Percentiles rank a stretch among this genome's conserved stretches.
These are phyloP conservation scores for Scophthalmus maximus DNA, from an alignment of 2,113 vertebrate species.

Conservation along the genomic window DNA sequence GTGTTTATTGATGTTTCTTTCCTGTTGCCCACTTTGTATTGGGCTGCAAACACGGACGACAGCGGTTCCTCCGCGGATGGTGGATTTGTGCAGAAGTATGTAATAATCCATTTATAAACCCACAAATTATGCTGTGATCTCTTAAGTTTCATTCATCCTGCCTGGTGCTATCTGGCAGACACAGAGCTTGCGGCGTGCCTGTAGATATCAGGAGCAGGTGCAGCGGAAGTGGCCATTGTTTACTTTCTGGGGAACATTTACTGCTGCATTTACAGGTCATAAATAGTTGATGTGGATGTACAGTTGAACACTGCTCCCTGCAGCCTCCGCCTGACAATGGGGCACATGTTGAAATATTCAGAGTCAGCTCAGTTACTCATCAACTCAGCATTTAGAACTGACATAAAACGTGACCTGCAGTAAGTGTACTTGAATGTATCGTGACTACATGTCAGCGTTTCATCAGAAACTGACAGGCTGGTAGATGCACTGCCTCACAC, in stretches of 20 bases:
- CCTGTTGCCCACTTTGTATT: neutral
- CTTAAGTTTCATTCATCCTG: slow-evolving; percentile 18
- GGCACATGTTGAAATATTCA: slow-evolving; percentile 12
- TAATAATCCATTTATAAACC: slow-evolving; percentile 37
- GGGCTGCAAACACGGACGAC: neutral
- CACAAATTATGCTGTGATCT: slow-evolving; percentile 27
- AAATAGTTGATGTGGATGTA: slow-evolving; percentile 19
- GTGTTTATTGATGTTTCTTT: slow-evolving; percentile 4
- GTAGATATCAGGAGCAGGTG: slow-evolving; percentile 41
- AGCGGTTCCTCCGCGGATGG: neutral
- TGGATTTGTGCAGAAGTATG: slow-evolving; percentile 20
- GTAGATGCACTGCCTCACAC: neutral
- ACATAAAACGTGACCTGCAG: slow-evolving; percentile 8
- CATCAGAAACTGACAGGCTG: neutral
- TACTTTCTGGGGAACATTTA: slow-evolving; percentile 14
- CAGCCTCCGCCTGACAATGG: slow-evolving; percentile 6
- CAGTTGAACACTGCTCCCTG: neutral
- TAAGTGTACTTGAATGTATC: neutral
- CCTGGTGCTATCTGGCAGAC: slow-evolving; percentile 24
- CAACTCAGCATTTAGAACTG: neutral
- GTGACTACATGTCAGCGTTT: neutral
- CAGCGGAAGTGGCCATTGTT: slow-evolving; percentile 19
- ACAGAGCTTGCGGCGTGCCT: slow-evolving; percentile 12
- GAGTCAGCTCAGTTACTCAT: slow-evolving; percentile 8
- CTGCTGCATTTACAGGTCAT: slow-evolving; percentile 6